Evolutionary conservation across 2,797 vertebrate species (phyloP).

Genomic region (Pseudopleuronectes americanus): DNA sequence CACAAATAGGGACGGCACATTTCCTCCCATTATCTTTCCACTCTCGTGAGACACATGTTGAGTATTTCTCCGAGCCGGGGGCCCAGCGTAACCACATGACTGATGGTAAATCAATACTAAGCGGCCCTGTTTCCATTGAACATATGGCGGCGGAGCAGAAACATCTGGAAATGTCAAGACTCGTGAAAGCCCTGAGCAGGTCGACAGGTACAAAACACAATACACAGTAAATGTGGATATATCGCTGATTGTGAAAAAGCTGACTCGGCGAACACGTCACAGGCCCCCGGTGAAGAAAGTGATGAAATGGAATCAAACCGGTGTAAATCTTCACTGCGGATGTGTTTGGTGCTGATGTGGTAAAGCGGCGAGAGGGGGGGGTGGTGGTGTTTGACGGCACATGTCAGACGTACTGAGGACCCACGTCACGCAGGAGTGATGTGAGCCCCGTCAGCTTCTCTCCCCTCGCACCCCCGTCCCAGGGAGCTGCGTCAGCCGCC

Average conservation of each 20-base stretch:
- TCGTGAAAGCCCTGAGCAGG: slow-evolving; percentile 36
- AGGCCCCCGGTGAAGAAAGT: slow-evolving; percentile 22
- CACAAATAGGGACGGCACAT: slow-evolving; percentile 16
- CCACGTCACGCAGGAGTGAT: slow-evolving; percentile 60
- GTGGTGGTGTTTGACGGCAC: slow-evolving; percentile 40
- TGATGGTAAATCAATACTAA: slow-evolving; percentile 84
- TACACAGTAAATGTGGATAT: neutral
- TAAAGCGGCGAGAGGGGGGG: slow-evolving; percentile 6
- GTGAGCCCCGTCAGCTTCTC: slow-evolving; percentile 66
- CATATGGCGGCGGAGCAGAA: slow-evolving; percentile 51
- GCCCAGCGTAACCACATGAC: slow-evolving; percentile 71
- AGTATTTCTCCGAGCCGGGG: slow-evolving; percentile 75
- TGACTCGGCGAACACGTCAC: slow-evolving; percentile 24
- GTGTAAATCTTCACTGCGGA: slow-evolving; percentile 38
- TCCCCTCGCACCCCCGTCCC: slow-evolving; percentile 1
- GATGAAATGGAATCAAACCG: slow-evolving; percentile 36
- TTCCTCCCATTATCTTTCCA: slow-evolving; percentile 74
- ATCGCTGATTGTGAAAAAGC: slow-evolving; percentile 15
- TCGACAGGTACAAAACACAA: slow-evolving; percentile 18
- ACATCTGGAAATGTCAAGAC: slow-evolving; percentile 59
- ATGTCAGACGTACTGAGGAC: slow-evolving; percentile 66
- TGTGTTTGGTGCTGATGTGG: slow-evolving; percentile 24
- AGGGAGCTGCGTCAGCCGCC: slow-evolving; percentile 69
- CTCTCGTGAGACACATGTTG: slow-evolving; percentile 74
- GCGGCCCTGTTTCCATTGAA: slow-evolving; percentile 57